Evolutionary conservation across 2,888 invertebrate species (phyloP).

Genomic region (Polydrusus cervinus): DNA sequence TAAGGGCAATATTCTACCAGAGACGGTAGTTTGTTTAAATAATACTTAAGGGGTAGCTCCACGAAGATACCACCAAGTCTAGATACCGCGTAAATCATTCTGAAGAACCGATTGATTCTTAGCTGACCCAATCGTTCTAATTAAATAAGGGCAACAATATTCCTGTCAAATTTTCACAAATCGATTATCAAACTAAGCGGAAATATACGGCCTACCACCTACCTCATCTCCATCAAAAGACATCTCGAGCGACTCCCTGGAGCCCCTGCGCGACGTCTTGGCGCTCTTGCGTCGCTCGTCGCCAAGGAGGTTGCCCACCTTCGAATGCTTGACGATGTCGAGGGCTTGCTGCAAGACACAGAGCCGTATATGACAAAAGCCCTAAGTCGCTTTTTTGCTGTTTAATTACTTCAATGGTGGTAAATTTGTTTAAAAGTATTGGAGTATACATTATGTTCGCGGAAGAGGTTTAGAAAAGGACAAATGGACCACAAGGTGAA

Average conservation of each 20-base stretch:
- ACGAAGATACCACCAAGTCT: no score
- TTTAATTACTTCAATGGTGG: not conserved
- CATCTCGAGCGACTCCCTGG: constrained; percentile 83
- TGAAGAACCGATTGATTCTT: no score
- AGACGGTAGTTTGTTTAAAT: no score
- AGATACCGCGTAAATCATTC: no score
- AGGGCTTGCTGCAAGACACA: constrained; percentile 78
- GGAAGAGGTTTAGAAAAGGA: no score
- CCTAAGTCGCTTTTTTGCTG: not conserved
- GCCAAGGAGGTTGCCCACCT: constrained; percentile 83
- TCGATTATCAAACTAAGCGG: constrained; percentile 18
- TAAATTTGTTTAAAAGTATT: not conserved
- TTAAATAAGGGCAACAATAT: no score
- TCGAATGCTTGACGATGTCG: constrained; percentile 94
- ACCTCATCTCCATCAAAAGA: constrained; percentile 86
- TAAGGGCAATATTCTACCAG: no score
- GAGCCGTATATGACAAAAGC: constrained; percentile 4
- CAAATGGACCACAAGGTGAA: no score
- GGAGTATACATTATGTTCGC: no score
- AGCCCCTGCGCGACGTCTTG: constrained; percentile 80
- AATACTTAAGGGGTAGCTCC: no score
- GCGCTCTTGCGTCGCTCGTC: constrained; percentile 73
- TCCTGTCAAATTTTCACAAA: constrained; percentile 20
- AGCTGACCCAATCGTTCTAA: no score
- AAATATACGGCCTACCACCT: constrained; percentile 51